These are phyloP conservation scores for Fundulus diaphanus DNA, from an alignment of 2,797 vertebrate genomes.

Conservation along the genomic window DNA sequence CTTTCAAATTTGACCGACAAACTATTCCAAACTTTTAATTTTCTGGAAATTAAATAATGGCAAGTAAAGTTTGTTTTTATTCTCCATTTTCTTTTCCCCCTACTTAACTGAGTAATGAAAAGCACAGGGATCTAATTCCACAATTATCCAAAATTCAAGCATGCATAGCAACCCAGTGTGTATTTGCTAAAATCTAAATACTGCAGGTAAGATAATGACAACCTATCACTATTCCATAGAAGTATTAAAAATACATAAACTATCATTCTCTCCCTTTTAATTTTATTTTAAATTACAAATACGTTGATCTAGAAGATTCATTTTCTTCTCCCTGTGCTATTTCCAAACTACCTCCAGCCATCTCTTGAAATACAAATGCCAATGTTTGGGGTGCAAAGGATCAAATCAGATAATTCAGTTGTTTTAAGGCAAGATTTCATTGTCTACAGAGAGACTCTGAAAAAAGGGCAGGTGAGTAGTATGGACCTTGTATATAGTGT, in stretches of 20 bases:
- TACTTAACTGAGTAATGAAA: neutral
- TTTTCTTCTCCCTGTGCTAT: conserved; percentile 8
- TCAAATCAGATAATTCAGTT: conserved; percentile 47
- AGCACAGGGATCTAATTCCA: neutral
- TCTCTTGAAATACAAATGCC: conserved; percentile 16
- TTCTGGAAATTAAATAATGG: neutral
- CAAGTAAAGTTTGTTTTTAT: neutral
- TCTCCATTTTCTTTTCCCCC: neutral
- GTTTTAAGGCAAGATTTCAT: conserved; percentile 45
- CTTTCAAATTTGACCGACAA: neutral
- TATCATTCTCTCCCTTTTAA: neutral
- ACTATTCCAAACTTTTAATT: neutral
- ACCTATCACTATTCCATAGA: neutral
- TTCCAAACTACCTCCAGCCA: neutral
- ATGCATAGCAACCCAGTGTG: too few relatives aligned
- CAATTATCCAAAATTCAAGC: neutral
- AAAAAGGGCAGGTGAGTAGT: conserved; percentile 72
- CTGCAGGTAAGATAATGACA: neutral
- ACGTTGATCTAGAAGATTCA: neutral
- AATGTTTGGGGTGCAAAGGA: conserved; percentile 26
- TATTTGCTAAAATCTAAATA: neutral
- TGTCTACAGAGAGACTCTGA: conserved; percentile 57
- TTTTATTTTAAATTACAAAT: neutral
- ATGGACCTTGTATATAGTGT: conserved; percentile 78
- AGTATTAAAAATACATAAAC: neutral